Evolutionary conservation across 2,797 vertebrate genomes (phyloP), one percentile per base, ranked within the genome.

Genomic region (Sebastes wilsoni): DNA sequence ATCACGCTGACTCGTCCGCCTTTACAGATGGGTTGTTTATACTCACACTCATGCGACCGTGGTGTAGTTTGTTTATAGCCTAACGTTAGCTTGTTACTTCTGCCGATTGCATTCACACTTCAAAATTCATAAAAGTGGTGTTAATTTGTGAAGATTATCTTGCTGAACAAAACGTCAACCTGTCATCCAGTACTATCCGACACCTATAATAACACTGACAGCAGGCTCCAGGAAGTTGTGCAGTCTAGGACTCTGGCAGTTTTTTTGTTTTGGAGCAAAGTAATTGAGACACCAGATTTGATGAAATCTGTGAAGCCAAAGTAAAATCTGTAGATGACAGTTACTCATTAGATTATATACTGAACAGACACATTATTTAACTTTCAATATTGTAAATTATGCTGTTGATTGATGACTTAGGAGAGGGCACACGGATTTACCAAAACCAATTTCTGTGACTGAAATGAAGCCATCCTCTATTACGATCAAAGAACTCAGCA

Each of bases 121-220:
- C 6, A 46, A 0, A 46, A 46, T 18, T 46, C 42, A 46, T 18
- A 46, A 46, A 18, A 46, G 42, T 46, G 42, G 42, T 18, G 42
- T 46, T 46, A 18, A 46, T 46, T 46, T 46, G 14, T 18, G 42
- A 18, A 46, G 42, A 46, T 42, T 16, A 42, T 42, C 38, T 42
- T 42, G 14, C 14, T 46, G 42, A 46, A 46, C 42, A 46, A 46
- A 46, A 46, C 6, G 16, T 46, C 78, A 80, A 77, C 74, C 71
- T 87, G 82, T 86, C 89, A 87, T 87, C 79, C 28, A 55, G 11
- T 32, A 67, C 71, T 27, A 32, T 49, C 65, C 23, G 23, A 84
- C 82, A 90, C 77, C 42, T 83, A 74, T 80, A 81, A 89, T 75
- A 81, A 82, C 73, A 59, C 68, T 66, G 79, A 80, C 91, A 87